phyloP scores from a whole-genome alignment of 1,140 invertebrate genomes.

The Pseudoatta argentina region DNA sequence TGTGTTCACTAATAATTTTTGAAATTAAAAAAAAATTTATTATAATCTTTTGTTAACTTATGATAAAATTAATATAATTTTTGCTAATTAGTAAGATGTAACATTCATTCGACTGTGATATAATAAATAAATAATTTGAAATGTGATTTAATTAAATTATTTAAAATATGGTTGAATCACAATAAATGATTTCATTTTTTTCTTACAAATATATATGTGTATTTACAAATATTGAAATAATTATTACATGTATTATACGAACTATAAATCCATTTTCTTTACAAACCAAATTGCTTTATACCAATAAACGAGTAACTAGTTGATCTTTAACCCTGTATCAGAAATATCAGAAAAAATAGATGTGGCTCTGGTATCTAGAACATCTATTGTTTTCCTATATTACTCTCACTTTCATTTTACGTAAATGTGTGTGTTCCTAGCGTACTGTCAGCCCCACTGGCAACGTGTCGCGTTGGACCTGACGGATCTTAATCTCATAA shows the following conservation, averaged over 20 bases:
- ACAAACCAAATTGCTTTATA: background rate
- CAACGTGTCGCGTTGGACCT: constrained; percentile 62
- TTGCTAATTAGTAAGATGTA: no score
- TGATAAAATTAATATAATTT: no score
- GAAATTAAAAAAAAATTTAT: no score
- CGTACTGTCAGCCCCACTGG: constrained; percentile 46
- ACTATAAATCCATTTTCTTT: background rate
- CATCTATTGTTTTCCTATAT: background rate
- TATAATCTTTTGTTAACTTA: no score
- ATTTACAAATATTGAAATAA: constrained; percentile 1
- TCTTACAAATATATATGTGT: no score
- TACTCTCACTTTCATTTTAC: constrained; percentile 47
- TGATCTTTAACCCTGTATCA: background rate
- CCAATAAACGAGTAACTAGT: background rate
- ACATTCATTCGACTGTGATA: no score
- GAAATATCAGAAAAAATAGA: constrained; percentile 16
- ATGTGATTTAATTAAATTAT: no score
- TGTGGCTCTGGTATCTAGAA: background rate
- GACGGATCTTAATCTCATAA: constrained; percentile 66
- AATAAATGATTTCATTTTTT: no score
- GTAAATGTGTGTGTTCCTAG: constrained; percentile 29
- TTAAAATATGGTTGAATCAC: no score
- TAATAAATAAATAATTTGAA: no score
- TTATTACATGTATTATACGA: background rate
- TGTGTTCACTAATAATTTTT: no score